A percentile compares a stretch with the other conserved stretches of the same genome.
Conservation (phyloP, 64 coral and sea anemone genomes). For the Porites australiensis region DNA sequence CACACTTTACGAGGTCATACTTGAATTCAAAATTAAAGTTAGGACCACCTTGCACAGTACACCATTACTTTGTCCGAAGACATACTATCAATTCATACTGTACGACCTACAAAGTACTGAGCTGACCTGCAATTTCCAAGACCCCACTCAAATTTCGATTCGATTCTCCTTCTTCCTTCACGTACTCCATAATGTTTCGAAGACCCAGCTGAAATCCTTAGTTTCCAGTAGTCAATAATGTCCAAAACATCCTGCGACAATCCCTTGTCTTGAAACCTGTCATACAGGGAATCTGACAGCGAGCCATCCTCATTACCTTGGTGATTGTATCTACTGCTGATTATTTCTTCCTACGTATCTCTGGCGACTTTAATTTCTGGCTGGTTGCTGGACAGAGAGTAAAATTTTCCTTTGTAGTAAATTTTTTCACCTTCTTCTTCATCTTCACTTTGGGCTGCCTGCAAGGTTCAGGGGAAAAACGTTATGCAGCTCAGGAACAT, state of each 20-base stretch:
- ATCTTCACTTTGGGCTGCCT: background rate
- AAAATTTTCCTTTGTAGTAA: slow-evolving; percentile 54
- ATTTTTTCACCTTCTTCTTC: slow-evolving; percentile 5
- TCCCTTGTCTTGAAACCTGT: slow-evolving; percentile 22
- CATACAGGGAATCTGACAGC: slow-evolving; percentile 10
- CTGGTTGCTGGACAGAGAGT: slow-evolving; percentile 7
- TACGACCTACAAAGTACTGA: too few relatives aligned
- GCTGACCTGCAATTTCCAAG: background rate
- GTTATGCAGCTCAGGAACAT: too few relatives aligned
- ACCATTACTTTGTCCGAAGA: too few relatives aligned
- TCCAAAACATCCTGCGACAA: slow-evolving; percentile 14
- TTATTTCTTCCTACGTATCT: slow-evolving; percentile 53
- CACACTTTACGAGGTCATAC: too few relatives aligned
- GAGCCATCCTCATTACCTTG: background rate
- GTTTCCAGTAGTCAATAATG: slow-evolving; percentile 6
- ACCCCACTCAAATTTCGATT: slow-evolving; percentile 16
- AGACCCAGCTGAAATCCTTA: slow-evolving; percentile 14
- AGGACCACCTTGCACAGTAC: too few relatives aligned
- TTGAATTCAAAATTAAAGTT: too few relatives aligned
- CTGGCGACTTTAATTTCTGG: slow-evolving; percentile 59
- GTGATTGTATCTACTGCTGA: background rate
- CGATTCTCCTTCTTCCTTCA: background rate
- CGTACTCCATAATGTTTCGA: slow-evolving; percentile 6
- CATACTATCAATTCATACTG: too few relatives aligned
- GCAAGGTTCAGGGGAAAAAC: too few relatives aligned